phyloP scores from a whole-genome alignment of 1,140 invertebrate species.

The Frieseomelitta varia region DNA sequence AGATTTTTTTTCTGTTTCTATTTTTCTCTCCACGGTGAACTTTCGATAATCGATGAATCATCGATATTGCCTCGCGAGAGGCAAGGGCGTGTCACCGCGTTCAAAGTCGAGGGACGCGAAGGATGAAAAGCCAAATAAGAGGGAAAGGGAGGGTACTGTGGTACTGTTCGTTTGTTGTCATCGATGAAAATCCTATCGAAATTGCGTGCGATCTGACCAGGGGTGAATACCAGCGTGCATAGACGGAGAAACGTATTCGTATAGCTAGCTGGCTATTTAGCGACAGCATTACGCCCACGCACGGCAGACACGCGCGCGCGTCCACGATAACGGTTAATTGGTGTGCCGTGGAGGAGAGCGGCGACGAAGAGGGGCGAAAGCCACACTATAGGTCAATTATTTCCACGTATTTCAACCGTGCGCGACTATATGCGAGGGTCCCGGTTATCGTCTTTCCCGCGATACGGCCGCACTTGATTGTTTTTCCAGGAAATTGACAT shows the following conservation, averaged over 20 bases:
- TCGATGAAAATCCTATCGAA: constrained; percentile 52
- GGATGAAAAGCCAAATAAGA: background rate
- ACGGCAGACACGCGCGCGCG: constrained; percentile 46
- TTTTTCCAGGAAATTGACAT: constrained; percentile 55
- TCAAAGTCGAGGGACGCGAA: background rate
- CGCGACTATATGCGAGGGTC: constrained; percentile 45
- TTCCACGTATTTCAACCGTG: constrained; percentile 66
- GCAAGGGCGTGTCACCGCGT: background rate
- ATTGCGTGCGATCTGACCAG: constrained; percentile 12
- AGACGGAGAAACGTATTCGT: constrained; percentile 42
- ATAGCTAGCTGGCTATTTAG: constrained; percentile 54
- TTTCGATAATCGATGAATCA: too few relatives aligned
- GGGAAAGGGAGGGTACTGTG: background rate
- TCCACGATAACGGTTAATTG: constrained; percentile 74
- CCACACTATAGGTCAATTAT: constrained; percentile 70
- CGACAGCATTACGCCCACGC: constrained; percentile 66
- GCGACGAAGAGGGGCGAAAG: background rate
- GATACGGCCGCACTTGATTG: constrained; percentile 59
- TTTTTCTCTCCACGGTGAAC: too few relatives aligned
- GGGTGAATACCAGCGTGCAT: constrained; percentile 12
- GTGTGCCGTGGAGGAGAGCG: constrained; percentile 16
- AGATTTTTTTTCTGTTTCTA: too few relatives aligned
- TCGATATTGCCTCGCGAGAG: background rate
- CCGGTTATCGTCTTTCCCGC: constrained; percentile 62
- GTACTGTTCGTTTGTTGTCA: constrained; percentile 23